phyloP scores from a whole-genome alignment of 2,113 vertebrate species.

The Lampris megalopsis region DNA sequence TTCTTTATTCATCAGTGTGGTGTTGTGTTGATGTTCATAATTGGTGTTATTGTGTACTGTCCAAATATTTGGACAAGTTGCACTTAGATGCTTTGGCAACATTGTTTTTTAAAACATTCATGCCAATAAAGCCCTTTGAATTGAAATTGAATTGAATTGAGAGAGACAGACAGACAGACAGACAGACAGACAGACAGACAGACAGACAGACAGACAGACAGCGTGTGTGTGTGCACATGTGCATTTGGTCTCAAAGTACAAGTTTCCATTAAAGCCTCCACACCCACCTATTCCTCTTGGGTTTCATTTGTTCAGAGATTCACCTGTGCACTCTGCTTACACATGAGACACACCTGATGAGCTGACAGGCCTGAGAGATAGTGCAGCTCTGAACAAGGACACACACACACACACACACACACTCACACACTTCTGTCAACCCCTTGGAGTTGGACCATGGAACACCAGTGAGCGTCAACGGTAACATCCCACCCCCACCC shows the following conservation, averaged over 20 bases:
- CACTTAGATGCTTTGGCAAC: no score
- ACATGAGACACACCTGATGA: slow-evolving; percentile 6
- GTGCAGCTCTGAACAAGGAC: slow-evolving; percentile 36
- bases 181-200: no score
- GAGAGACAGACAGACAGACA: no score
- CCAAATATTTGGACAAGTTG: no score
- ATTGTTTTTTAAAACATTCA: no score
- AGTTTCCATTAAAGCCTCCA: background rate
- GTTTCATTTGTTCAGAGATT: background rate
- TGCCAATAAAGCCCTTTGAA: no score
- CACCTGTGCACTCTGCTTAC: slow-evolving; percentile 6
- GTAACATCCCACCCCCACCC: slow-evolving; percentile 36
- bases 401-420: slow-evolving; percentile 29
- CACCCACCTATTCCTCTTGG: background rate
- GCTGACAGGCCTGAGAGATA: slow-evolving; percentile 27
- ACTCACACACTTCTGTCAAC: slow-evolving; percentile 36
- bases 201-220: no score
- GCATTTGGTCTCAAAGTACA: background rate
- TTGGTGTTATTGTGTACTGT: no score
- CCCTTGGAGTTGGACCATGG: slow-evolving; percentile 23
- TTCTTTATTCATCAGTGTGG: no score
- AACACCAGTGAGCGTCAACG: slow-evolving; percentile 22
- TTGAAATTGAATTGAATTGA: no score
- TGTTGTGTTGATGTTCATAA: no score
- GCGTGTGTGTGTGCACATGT: background rate